Conservation (phyloP, 1,140 invertebrate species). For the Aphelenchoides avenae region DNA sequence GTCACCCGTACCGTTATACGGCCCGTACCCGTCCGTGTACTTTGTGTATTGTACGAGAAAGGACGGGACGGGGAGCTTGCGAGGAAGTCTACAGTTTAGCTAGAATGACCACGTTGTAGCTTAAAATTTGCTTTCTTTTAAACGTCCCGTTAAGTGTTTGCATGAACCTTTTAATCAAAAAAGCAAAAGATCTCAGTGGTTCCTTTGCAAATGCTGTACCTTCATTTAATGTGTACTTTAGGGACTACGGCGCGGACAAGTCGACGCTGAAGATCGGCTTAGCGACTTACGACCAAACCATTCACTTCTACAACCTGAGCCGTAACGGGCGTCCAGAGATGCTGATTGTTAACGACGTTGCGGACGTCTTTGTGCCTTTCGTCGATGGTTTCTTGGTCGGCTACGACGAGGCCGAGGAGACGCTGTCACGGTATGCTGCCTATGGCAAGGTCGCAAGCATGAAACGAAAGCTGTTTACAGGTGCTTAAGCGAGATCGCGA, state of each 20-base stretch:
- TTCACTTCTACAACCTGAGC: constrained; percentile 92
- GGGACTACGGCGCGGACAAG: constrained; percentile 69
- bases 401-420: constrained; percentile 73
- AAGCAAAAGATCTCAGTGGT: too few species aligned
- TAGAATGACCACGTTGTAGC: too few species aligned
- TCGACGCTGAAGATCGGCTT: constrained; percentile 83
- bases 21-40: too few species aligned
- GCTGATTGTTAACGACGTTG: constrained; percentile 92
- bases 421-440: constrained; percentile 76
- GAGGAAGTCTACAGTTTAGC: too few species aligned
- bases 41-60: too few species aligned
- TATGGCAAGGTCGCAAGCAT: too few species aligned
- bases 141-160: too few species aligned
- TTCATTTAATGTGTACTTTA: constrained; percentile 65
- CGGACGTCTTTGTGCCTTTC: constrained; percentile 94
- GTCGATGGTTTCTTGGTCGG: constrained; percentile 90
- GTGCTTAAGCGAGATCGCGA: constrained; percentile 82
- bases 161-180: too few species aligned
- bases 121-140: not conserved
- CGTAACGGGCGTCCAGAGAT: constrained; percentile 83
- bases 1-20: too few species aligned
- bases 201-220: constrained; percentile 15
- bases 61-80: too few species aligned
- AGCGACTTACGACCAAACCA: constrained; percentile 87
- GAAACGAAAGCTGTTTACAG: constrained; percentile 53